These are phyloP conservation scores for Forbesichthys agassizii DNA, from an alignment of 2,113 vertebrate species.

Conservation along the genomic window DNA sequence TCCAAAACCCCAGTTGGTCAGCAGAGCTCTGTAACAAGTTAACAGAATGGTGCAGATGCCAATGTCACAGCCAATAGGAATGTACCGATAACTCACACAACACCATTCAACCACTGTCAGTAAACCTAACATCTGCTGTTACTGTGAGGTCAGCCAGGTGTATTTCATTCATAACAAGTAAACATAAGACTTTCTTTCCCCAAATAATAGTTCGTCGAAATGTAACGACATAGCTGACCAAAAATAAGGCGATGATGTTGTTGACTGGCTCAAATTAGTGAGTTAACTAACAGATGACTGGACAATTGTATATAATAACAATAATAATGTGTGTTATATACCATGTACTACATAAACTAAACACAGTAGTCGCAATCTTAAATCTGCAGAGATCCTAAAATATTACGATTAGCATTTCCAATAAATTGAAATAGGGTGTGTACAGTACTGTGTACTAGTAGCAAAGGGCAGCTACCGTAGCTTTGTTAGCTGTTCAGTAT, in stretches of 20 bases:
- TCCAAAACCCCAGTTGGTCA: too few relatives aligned
- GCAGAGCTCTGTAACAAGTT: too few relatives aligned
- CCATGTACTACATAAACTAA: too few relatives aligned
- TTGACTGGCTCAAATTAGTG: constrained; percentile 45
- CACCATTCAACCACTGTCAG: too few relatives aligned
- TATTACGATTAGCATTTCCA: neutral
- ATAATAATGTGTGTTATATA: neutral
- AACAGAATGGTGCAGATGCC: too few relatives aligned
- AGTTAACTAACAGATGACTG: constrained; percentile 25
- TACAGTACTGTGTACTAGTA: too few relatives aligned
- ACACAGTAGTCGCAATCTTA: neutral
- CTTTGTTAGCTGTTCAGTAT: neutral
- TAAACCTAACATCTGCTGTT: too few relatives aligned
- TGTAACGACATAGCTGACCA: constrained; percentile 37
- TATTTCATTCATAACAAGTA: neutral
- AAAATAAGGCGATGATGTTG: constrained; percentile 62
- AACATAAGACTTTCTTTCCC: constrained; percentile 3
- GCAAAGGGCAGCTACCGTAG: too few relatives aligned
- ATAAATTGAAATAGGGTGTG: too few relatives aligned
- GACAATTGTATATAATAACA: neutral
- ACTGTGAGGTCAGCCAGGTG: too few relatives aligned
- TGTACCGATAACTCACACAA: too few relatives aligned
- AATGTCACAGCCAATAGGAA: too few relatives aligned
- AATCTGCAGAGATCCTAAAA: neutral
- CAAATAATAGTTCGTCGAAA: constrained; percentile 41